Percentiles rank a stretch among this genome's conserved stretches.
Conservation (phyloP, 2,888 invertebrate genomes). For the Platynereis dumerilii region DNA sequence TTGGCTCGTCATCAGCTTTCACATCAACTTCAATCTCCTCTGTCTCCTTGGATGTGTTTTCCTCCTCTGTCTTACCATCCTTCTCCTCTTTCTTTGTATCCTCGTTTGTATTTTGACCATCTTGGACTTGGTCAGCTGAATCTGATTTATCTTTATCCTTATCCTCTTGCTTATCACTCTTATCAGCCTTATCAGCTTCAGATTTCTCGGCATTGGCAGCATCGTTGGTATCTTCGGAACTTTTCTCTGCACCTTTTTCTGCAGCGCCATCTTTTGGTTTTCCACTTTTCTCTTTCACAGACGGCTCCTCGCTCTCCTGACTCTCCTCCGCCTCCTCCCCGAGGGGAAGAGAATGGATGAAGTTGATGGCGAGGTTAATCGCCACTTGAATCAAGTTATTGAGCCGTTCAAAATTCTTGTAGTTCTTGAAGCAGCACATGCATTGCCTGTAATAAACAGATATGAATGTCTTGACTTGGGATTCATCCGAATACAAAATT, state of each 20-base stretch:
- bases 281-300: constrained; percentile 34
- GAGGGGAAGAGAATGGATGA: constrained; percentile 67
- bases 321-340: constrained; percentile 29
- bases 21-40: constrained; percentile 1
- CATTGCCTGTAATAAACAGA: constrained; percentile 77
- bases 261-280: constrained; percentile 32
- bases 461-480: neutral
- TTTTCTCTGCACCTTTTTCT: constrained; percentile 27
- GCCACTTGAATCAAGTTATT: constrained; percentile 87
- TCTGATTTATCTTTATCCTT: constrained; percentile 17
- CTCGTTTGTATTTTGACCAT: constrained; percentile 29
- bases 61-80: constrained; percentile 33
- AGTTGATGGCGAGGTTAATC: constrained; percentile 81
- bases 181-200: no score
- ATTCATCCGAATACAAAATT: neutral
- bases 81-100: constrained; percentile 39
- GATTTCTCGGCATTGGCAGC: constrained; percentile 6
- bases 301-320: neutral
- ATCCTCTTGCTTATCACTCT: constrained; percentile 16
- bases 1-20: constrained; percentile 3
- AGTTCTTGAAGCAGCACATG: constrained; percentile 92
- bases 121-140: neutral
- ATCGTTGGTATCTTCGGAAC: constrained; percentile 53
- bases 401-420: constrained; percentile 89
- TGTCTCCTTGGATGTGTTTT: constrained; percentile 26